Base-by-base conservation (phyloP, 2,113 vertebrate species). In the Gracilinanus agilis region DNA sequence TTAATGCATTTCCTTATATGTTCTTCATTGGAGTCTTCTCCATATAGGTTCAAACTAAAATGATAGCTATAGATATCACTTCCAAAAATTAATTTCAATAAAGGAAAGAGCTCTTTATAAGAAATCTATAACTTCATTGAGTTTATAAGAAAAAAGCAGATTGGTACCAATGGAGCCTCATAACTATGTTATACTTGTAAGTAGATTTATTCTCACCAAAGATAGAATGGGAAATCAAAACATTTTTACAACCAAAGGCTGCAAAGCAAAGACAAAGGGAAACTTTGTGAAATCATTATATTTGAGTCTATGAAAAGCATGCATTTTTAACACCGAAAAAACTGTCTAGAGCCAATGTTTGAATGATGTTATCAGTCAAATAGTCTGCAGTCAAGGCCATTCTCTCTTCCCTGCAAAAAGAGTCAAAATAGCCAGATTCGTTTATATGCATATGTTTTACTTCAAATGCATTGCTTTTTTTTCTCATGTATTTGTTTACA, bases 391-490 rank as follows among this genome's bases (percentile, higher is more conserved):
- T 90, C 88, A 89, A 90, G 44, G 88, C 19, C 89, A 88, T 1
- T 27, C 49, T 5, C 49, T 49, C 49, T 49, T 49, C 49, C 49
- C 49, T 49, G 49, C 61, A 93, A 93, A 94, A 61, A 40, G 92
- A 49, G 83, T 6, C 6, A 89, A 53, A 90, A 89, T 61, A 90
- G 29, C 9, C 44, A 88, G 5, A 19, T 44, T 49, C 53, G 54
- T 95, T 93, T 91, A 55, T 93, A 90, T 94, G 29, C 91, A 61
- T 93, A 91, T 94, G n/a, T 55, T 95, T 95, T 49, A 89, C 6
- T 55, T 53, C 9, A 53, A 40, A 90, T 93, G 24, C 89, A 91
- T 91, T 40, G 27, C 53, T 27, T 83, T 88, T 83, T 88, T 58
- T 19, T 29, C 13, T 21, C 4, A 19, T 9, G 3, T 88, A 24